Base-by-base conservation (phyloP, 2,888 invertebrate genomes). In the Caenorhabditis wallacei region DNA sequence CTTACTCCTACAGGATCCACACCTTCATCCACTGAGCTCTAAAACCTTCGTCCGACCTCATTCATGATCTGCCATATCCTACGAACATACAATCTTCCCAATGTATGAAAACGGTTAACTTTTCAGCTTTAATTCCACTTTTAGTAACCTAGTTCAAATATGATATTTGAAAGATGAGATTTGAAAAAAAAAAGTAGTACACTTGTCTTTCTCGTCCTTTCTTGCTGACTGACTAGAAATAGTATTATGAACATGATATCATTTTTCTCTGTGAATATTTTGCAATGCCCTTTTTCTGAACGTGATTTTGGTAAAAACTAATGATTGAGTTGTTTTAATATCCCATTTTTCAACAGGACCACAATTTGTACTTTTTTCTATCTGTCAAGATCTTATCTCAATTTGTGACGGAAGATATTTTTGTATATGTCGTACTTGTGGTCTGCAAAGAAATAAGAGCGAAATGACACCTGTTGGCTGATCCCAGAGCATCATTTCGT, bases 121-220 rank as follows among this genome's bases (percentile, higher is more conserved):
- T 46, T 0, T 16, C 43, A 75, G 75, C 75, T 75, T 75, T 75
- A 75, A 72, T 26, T 56, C 22, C 18, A n/a, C n/a, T 8, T 48
- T 13, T 7, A 40, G 40, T 13, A 10, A 11, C 2, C 11, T 40
- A 40, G 30, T 40, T 40, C 16, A 40, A 40, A 35, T n/a, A n/a
- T n/a, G n/a, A n/a, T n/a, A 35, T 35, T 10, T 13, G 40, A 40
- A 40, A 40, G 40, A 40, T 40, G 40, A 40, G 40, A 40, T 30
- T 30, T 30, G 30, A 40, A 10, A 40, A 40, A 40, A 40, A 30
- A 40, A 40, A 40, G 8, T 8, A 30, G 40, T 10, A 40, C 2
- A 40, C 40, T 40, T 40, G 40, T 40, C 40, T 40, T 40, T 40
- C 40, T 30, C 30, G 4, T 5, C 30, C 30, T 30, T 30, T 30